phyloP scores from a whole-genome alignment of 2,113 vertebrate species.

The Pampusana beccarii region DNA sequence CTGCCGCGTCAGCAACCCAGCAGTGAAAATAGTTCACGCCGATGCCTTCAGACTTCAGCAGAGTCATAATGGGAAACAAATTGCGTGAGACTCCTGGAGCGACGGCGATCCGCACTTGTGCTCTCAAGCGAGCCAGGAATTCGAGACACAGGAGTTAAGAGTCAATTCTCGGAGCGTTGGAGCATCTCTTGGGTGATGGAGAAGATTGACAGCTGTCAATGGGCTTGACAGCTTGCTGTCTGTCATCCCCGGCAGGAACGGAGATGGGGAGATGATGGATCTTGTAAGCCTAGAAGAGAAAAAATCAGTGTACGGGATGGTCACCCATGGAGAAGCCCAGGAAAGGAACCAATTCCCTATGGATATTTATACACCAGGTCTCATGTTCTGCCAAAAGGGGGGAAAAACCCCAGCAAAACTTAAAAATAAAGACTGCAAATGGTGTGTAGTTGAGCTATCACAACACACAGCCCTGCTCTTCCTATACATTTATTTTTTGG shows the following conservation, averaged over 20 bases:
- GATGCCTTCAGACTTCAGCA: slow-evolving; percentile 41
- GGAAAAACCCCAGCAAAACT: not conserved
- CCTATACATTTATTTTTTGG: not conserved
- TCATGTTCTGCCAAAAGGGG: not conserved
- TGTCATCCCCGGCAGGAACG: not conserved
- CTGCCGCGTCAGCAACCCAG: not conserved
- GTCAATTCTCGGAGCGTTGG: not conserved
- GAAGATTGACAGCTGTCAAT: slow-evolving; percentile 55
- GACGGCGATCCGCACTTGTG: not conserved
- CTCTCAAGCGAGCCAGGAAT: not conserved
- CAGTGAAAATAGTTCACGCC: slow-evolving; percentile 4
- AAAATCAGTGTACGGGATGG: rapidly evolving
- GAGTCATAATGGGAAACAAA: slow-evolving; percentile 43
- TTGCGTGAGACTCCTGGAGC: not conserved
- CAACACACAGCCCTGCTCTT: not conserved
- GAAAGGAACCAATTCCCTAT: not conserved
- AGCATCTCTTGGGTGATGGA: not conserved
- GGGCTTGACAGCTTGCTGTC: not conserved
- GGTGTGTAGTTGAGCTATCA: not conserved
- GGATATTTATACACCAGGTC: not conserved
- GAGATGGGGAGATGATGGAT: not conserved
- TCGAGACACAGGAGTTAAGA: not conserved
- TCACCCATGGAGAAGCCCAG: not conserved
- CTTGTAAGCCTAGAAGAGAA: too few relatives aligned
- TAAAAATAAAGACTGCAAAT: not conserved